Percentiles rank a stretch among this genome's conserved stretches.
Conservation (phyloP, 2,797 vertebrate genomes). For the Spea hammondii region DNA sequence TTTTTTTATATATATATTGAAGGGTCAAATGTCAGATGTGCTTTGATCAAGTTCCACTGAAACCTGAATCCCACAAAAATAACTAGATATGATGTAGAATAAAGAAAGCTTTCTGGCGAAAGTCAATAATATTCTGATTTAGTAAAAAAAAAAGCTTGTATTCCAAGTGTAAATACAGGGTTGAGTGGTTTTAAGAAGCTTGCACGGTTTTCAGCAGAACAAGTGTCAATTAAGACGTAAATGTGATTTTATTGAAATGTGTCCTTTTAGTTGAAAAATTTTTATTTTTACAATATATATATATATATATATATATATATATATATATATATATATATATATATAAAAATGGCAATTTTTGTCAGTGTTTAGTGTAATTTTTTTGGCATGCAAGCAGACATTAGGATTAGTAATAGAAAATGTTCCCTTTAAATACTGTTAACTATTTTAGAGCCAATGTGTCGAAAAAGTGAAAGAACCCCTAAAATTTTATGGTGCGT, state of each 20-base stretch:
- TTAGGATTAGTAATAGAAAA: no score
- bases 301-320: no score
- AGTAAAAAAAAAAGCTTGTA: neutral
- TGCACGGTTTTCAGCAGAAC: no score
- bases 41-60: neutral
- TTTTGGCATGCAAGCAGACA: no score
- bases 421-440: no score
- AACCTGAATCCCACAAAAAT: neutral
- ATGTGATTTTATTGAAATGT: no score
- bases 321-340: no score
- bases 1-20: neutral
- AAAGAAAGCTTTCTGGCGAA: neutral
- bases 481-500: conserved; percentile 5
- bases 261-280: no score
- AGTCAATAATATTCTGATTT: neutral
- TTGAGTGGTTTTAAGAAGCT: neutral
- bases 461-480: neutral
- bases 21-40: conserved; percentile 4
- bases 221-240: no score
- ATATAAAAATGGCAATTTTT: no score
- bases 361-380: no score
- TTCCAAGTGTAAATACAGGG: neutral
- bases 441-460: neutral
- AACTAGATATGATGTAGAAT: neutral
- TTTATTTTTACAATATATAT: no score